Conservation (phyloP, 2,888 invertebrate species). For the Brachynemurus nebulosus region DNA sequence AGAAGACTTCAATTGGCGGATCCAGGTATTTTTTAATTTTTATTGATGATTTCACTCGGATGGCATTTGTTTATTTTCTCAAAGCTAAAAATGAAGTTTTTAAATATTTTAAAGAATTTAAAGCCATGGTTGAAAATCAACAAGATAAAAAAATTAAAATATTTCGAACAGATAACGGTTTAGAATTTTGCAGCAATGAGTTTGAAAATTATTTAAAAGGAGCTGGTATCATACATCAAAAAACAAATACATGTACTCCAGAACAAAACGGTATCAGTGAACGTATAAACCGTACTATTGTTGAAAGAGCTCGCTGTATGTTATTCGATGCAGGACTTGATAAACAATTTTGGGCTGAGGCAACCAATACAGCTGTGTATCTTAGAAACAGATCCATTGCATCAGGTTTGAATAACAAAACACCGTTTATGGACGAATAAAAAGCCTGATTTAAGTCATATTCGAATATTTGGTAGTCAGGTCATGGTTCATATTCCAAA, state of each 20-base stretch:
- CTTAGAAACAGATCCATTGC: slow-evolving; percentile 19
- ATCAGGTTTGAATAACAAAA: slow-evolving; percentile 12
- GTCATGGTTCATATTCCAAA: slow-evolving; percentile 23
- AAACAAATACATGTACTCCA: no score
- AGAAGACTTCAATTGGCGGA: no score
- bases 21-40: no score
- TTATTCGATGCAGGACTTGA: slow-evolving; percentile 17
- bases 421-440: slow-evolving; percentile 23
- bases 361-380: slow-evolving; percentile 16
- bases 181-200: slow-evolving; percentile 15
- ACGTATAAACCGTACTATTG: slow-evolving; percentile 20
- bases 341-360: slow-evolving; percentile 21
- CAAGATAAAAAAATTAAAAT: slow-evolving; percentile 11
- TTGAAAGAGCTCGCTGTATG: slow-evolving; percentile 20
- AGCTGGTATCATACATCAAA: slow-evolving; percentile 19
- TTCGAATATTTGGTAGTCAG: slow-evolving; percentile 25
- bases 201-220: slow-evolving; percentile 16
- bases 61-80: no score
- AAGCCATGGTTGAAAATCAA: slow-evolving; percentile 9
- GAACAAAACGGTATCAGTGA: slow-evolving; percentile 22
- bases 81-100: no score
- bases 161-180: slow-evolving; percentile 21
- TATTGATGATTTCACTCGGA: no score
- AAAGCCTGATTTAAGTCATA: slow-evolving; percentile 23
- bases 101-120: no score